Conservation (phyloP, 2,888 invertebrate species). For the Girardia tigrina region DNA sequence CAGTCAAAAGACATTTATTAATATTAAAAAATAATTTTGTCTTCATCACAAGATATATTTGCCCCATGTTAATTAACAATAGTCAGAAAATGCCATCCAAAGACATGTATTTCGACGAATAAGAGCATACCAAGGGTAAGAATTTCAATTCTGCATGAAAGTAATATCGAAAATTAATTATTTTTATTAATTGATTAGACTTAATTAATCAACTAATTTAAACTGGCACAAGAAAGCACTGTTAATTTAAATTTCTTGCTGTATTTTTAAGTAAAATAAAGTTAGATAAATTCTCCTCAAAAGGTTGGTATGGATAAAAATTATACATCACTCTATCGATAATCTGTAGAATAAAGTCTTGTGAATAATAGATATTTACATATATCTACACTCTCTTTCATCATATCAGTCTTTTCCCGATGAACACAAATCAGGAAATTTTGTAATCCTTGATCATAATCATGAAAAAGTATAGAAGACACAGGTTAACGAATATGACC, state of each 20-base stretch:
- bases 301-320: background rate
- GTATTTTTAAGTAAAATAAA: no score
- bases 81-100: no score
- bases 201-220: background rate
- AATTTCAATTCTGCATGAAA: background rate
- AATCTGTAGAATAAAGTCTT: background rate
- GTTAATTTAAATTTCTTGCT: background rate
- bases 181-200: background rate
- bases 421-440: background rate
- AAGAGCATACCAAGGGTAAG: background rate
- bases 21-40: no score
- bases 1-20: no score
- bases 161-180: constrained; percentile 5
- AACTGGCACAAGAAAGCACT: background rate
- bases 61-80: no score
- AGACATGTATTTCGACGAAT: constrained; percentile 1
- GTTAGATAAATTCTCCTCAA: no score
- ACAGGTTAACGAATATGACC: background rate
- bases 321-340: background rate
- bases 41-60: no score
- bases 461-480: constrained; percentile 1
- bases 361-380: background rate
- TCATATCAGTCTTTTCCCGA: background rate
- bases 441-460: constrained; percentile 4
- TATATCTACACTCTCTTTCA: background rate